These are phyloP conservation scores for Nomada ferruginata DNA, from an alignment of 2,888 invertebrate genomes.

Conservation along the genomic window DNA sequence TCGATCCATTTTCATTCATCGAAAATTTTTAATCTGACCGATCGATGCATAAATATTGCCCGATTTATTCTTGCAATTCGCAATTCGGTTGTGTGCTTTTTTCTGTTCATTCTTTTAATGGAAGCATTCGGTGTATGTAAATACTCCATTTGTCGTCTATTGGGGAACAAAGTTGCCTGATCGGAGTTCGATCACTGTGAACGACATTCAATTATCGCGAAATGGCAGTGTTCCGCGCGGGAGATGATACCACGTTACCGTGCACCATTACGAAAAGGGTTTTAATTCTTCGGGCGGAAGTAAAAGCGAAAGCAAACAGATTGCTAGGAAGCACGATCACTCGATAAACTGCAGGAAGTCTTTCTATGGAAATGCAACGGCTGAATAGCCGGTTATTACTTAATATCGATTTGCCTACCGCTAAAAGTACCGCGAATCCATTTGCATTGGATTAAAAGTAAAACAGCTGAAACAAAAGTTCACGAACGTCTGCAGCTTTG, in stretches of 20 bases:
- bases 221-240: neutral
- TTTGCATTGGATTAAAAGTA: neutral
- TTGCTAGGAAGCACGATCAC: conserved; percentile 40
- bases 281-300: conserved; percentile 30
- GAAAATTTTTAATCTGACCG: too few species aligned
- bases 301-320: conserved; percentile 48
- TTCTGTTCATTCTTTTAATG: too few species aligned
- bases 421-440: neutral
- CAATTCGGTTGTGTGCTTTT: too few species aligned
- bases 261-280: conserved; percentile 8
- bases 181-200: neutral
- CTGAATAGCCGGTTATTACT: conserved; percentile 23
- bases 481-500: neutral
- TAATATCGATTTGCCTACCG: conserved; percentile 13
- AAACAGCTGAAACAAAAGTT: neutral
- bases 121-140: neutral
- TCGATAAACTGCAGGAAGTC: conserved; percentile 31
- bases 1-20: too few species aligned
- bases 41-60: too few species aligned
- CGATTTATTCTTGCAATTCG: too few species aligned
- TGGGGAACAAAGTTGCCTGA: neutral
- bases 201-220: conserved; percentile 9
- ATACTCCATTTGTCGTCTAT: neutral
- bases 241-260: neutral
- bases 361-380: conserved; percentile 5